These are phyloP conservation scores for Turritopsis rubra DNA, from an alignment of 30 jellyfish, hydroid and myxozoan species.

Conservation along the genomic window DNA sequence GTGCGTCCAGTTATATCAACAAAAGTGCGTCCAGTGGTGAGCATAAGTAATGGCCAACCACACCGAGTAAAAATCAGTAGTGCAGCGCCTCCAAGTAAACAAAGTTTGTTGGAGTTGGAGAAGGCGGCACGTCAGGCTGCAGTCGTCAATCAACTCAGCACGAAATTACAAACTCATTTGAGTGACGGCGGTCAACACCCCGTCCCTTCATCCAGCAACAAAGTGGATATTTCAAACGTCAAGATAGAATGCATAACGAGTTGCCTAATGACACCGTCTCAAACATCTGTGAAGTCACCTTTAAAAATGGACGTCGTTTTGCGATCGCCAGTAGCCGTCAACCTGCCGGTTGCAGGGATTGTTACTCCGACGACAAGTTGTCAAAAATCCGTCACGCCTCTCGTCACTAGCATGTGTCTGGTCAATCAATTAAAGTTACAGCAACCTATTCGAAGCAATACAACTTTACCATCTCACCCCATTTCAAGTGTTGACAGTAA, in stretches of 20 bases:
- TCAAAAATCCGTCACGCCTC: background rate
- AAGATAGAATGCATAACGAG: background rate
- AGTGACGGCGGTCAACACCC: background rate
- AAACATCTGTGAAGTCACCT: background rate
- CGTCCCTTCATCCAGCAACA: background rate
- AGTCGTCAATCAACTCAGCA: constrained; percentile 21
- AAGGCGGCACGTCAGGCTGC: constrained; percentile 35
- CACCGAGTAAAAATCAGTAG: background rate
- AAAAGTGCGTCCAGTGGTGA: background rate
- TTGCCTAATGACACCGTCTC: background rate
- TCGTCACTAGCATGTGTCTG: no score
- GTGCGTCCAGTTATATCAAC: background rate
- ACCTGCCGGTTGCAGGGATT: background rate
- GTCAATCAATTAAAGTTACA: background rate
- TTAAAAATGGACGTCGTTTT: background rate
- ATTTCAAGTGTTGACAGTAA: background rate
- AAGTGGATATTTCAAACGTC: background rate
- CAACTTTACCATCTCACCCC: background rate
- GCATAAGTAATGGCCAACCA: background rate
- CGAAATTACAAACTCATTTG: constrained; percentile 27
- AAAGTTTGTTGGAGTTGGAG: constrained; percentile 1
- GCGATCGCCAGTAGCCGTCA: background rate
- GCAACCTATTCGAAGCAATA: background rate
- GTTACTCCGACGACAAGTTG: background rate
- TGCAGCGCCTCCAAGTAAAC: background rate